A percentile compares a stretch with the other conserved stretches of the same genome.
These are phyloP conservation scores for Montipora capricornis DNA, from an alignment of 64 coral and sea anemone genomes.

Conservation along the genomic window DNA sequence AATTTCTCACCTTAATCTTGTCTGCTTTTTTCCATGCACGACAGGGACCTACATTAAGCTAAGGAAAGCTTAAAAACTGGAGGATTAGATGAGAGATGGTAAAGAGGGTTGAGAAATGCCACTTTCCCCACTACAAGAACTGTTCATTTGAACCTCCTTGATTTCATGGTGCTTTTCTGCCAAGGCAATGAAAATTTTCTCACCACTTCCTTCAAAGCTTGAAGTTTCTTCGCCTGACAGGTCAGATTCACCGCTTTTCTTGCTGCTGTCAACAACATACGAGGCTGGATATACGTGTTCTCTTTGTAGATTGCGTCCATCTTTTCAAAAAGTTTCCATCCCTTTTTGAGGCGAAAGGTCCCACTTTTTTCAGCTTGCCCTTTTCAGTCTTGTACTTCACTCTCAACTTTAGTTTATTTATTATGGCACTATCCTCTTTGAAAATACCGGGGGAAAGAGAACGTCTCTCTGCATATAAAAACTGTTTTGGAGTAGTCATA, in stretches of 20 bases:
- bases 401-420: conserved; percentile 30
- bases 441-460: conserved; percentile 19
- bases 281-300: conserved; percentile 30
- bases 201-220: conserved; percentile 23
- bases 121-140: conserved; percentile 18
- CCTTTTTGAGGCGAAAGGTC: neutral
- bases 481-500: neutral
- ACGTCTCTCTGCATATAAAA: conserved; percentile 20
- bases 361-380: neutral
- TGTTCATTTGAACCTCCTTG: conserved; percentile 21
- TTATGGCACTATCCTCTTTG: conserved; percentile 27
- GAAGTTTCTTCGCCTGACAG: conserved; percentile 10
- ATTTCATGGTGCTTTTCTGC: conserved; percentile 16
- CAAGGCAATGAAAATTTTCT: conserved; percentile 27
- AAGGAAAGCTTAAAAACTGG: conserved; percentile 12
- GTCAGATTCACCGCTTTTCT: conserved; percentile 46
- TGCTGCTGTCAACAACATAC: conserved; percentile 38
- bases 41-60: conserved; percentile 26
- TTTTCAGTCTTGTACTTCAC: conserved; percentile 43
- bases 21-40: conserved; percentile 5
- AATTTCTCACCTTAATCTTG: conserved; percentile 32
- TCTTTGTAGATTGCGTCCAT: conserved; percentile 42
- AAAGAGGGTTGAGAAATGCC: conserved; percentile 21
- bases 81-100: conserved; percentile 22
- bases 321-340: conserved; percentile 36